These are phyloP conservation scores for Sebastes diploproa DNA, from an alignment of 2,797 vertebrate genomes.

Conservation along the genomic window DNA sequence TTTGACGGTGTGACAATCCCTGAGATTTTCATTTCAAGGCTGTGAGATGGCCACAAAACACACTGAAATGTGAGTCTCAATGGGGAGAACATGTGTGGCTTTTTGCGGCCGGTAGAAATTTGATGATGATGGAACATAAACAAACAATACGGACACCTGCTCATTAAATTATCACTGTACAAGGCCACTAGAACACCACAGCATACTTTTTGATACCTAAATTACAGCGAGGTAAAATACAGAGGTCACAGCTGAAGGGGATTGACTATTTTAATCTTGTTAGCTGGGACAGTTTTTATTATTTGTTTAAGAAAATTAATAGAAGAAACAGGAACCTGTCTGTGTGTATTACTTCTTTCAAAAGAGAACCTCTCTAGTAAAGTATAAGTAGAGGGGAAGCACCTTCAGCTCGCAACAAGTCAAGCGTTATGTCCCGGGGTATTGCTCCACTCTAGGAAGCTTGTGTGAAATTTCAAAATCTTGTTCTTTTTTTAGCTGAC, in stretches of 20 bases:
- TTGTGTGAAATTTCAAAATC: conserved; percentile 50
- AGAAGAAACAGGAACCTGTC: neutral
- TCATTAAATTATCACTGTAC: neutral
- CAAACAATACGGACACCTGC: neutral
- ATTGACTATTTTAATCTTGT: neutral
- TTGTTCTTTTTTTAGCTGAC: conserved; percentile 30
- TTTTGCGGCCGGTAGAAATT: neutral
- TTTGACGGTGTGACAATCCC: neutral
- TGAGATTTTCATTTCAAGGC: conserved; percentile 2
- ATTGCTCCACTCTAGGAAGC: conserved; percentile 30
- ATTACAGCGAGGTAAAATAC: neutral
- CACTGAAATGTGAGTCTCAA: neutral
- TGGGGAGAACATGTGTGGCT: neutral
- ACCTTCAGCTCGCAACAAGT: conserved; percentile 18
- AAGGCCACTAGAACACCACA: neutral
- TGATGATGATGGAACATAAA: neutral
- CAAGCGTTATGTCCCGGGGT: conserved; percentile 4
- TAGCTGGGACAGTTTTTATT: neutral
- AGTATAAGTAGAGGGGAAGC: neutral
- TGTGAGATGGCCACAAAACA: neutral
- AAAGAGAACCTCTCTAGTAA: neutral
- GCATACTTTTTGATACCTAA: neutral
- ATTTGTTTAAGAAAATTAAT: neutral
- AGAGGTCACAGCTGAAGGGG: neutral
- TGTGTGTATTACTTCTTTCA: neutral